Evolutionary conservation across 2,888 invertebrate genomes (phyloP).

Genomic region (Andrena flavipes): DNA sequence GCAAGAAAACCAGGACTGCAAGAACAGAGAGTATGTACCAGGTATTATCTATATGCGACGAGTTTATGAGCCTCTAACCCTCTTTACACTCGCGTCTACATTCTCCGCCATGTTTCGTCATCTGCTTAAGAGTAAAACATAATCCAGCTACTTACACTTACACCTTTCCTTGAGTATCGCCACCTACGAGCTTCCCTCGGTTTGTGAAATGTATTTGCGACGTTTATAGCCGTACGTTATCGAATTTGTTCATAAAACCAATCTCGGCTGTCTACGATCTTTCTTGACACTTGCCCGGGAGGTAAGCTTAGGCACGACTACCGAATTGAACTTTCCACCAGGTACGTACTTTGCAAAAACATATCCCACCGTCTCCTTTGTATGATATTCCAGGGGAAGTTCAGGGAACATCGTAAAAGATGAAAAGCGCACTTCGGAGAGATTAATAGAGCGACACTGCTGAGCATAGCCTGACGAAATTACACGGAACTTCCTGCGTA

Average conservation of each 20-base stretch:
- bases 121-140: conserved; percentile 55
- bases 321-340: background rate
- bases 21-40: background rate
- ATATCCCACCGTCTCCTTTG: background rate
- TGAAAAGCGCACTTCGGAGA: conserved; percentile 18
- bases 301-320: background rate
- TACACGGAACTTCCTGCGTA: conserved; percentile 52
- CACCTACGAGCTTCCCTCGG: background rate
- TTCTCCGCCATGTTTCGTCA: conserved; percentile 21
- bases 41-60: conserved; percentile 43
- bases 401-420: conserved; percentile 33
- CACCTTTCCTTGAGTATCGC: conserved; percentile 21
- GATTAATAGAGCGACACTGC: conserved; percentile 12
- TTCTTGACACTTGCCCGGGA: background rate
- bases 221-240: background rate
- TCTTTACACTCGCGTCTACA: conserved; percentile 17
- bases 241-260: background rate
- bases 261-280: background rate
- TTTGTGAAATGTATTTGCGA: background rate
- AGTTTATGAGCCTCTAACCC: conserved; percentile 47
- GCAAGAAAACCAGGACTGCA: background rate
- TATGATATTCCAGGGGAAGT: conserved; percentile 19
- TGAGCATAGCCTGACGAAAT: conserved; percentile 52
- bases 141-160: conserved; percentile 26
- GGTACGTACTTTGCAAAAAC: background rate